phyloP scores from a whole-genome alignment of 2,888 invertebrate species.

The Gastracanthus pulcherrimus region DNA sequence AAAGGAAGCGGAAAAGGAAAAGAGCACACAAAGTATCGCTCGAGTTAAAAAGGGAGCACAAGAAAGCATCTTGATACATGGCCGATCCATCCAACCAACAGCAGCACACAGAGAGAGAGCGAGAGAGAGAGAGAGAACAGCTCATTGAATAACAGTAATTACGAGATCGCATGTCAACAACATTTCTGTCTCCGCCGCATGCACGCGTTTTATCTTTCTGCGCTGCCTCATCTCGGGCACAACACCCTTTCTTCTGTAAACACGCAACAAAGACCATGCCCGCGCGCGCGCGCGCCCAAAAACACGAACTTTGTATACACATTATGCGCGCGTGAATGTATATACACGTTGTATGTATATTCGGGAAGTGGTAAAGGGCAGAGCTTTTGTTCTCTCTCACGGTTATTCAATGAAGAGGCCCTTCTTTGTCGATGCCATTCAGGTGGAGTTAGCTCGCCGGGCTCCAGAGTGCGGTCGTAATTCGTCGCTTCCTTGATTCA shows the following conservation, averaged over 20 bases:
- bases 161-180: slow-evolving; percentile 58
- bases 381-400: slow-evolving; percentile 6
- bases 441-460: too few relatives aligned
- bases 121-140: not conserved
- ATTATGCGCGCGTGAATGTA: not conserved
- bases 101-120: not conserved
- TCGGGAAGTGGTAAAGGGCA: slow-evolving; percentile 39
- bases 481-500: slow-evolving; percentile 44
- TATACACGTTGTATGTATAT: not conserved
- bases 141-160: slow-evolving; percentile 56
- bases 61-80: not conserved
- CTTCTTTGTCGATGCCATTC: slow-evolving; percentile 18
- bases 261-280: slow-evolving; percentile 38
- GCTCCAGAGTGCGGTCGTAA: not conserved
- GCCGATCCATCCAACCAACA: not conserved
- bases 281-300: not conserved
- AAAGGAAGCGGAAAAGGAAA: slow-evolving; percentile 32
- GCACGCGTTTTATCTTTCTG: slow-evolving; percentile 19
- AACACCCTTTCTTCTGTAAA: slow-evolving; percentile 38
- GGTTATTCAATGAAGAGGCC: not conserved
- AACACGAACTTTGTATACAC: slow-evolving; percentile 1
- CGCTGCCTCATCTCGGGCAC: not conserved
- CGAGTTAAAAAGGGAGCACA: not conserved
- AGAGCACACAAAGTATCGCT: slow-evolving; percentile 25
- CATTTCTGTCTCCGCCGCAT: slow-evolving; percentile 34